Base-by-base conservation (phyloP, 2,113 vertebrate genomes). In the Pitta sordida region DNA sequence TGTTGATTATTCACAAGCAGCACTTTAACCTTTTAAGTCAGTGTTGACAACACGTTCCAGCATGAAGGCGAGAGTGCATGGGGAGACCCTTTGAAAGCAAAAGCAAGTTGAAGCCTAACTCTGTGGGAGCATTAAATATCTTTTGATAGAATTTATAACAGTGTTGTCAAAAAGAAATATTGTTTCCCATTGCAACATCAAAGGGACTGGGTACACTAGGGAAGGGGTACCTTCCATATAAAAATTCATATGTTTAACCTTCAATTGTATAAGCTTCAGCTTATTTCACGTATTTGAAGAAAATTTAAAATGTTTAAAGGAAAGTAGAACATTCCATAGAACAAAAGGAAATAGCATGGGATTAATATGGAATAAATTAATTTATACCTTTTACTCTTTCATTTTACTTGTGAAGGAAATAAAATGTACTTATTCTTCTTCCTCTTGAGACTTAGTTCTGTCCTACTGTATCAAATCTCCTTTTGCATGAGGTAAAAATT, bases 61-160 rank as follows among this genome's bases (percentile, higher is more conserved):
- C 20, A 41, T 19, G 29, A 82, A 80, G 30, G 24, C 0, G 1
- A 55, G 24, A 71, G 32, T 0, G 0, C 27, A 30, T 8, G 20
- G 18, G 29, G n/a, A 83, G n/a, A 24, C 6, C 11, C 30, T 91
- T 68, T 64, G 36, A 88, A 86, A 75, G 41, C 18, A 32, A 59
- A 90, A 49, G 17, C 15, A 85, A 79, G 8, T 58, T 73, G n/a
- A 56, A 84, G 30, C 13, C n/a, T 60, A n/a, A 34, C 21, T 86
- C n/a, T 0, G 2, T 56, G 29, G 44, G 22, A 88, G 55, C 5
- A 12, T 51, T 77, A 34, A 70, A 59, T 43, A n/a, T 16, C 11
- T 49, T 80, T 59, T 79, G 27, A 46, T 43, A 69, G 39, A 41
- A 10, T 71, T 83, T 75, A 36, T 43, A 75, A 8, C 27, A 59